Evolutionary conservation across 2,797 vertebrate species (phyloP), one percentile per base, ranked within the genome.

Genomic region (Tolypeutes matacus): DNA sequence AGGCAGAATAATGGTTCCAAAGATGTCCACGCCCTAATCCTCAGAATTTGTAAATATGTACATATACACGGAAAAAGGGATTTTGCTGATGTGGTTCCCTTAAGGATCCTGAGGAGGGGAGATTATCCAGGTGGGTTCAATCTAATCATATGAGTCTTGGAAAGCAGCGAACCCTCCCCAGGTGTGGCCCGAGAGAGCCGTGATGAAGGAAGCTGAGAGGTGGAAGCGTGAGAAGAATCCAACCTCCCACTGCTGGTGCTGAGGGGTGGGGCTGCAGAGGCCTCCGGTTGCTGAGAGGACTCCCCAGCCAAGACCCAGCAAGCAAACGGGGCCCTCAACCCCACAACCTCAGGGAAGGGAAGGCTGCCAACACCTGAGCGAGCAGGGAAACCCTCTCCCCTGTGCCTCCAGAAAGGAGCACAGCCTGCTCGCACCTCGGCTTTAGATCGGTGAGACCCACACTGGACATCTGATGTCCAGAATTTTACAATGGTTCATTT

Each of bases 231-330:
- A 78, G 51, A 51, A 51, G 13, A 49, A 42, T 25, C n/a, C 5
- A 3, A 6, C 11, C 1, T 34, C n/a, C 14, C 0, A 1, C 13
- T 76, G 49, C 23, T 21, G 10, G 12, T 34, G 65, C 42, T 25
- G 60, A 58, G 15, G 7, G 29, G 7, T 58, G 17, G 2, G 39
- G 5, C 5, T 29, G 78, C 9, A 73, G 31, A 29, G 11, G 9
- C 31, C 77, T 49, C 49, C 12, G 13, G 58, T 3, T 72, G 5
- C 21, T 25, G 27, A 94, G 46, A 75, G 29, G 25, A 17, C 14
- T 1, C 29, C 29, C 15, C 5, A 18, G 18, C 23, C 65, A 42
- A 29, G 2, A 56, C 23, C 23, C 25, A n/a, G 7, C 4, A 23
- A 29, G 51, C 67, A 75, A 91, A 65, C 7, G 53, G 67, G 69